Evolutionary conservation across 2,888 invertebrate species (phyloP).

Genomic region (Tipula vernalis): DNA sequence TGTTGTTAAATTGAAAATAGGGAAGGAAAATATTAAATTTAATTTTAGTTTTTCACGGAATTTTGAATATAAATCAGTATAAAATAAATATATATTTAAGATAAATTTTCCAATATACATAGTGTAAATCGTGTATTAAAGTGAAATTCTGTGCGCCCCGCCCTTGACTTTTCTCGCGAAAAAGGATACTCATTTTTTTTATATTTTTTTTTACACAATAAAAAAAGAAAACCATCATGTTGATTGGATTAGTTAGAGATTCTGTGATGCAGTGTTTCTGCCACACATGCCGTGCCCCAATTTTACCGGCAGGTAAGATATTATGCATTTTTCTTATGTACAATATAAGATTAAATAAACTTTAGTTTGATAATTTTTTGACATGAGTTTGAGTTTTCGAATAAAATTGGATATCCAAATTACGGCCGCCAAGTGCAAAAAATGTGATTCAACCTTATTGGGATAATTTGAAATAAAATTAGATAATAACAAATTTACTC

Average conservation of each 20-base stretch:
- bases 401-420: background rate
- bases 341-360: too few relatives aligned
- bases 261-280: constrained; percentile 90
- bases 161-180: constrained; percentile 10
- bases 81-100: too few relatives aligned
- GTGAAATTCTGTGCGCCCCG: constrained; percentile 14
- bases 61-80: background rate
- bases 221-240: constrained; percentile 39
- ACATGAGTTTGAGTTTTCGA: background rate
- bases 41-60: background rate
- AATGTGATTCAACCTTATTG: background rate
- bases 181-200: background rate
- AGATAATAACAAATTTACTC: background rate
- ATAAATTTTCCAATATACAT: background rate
- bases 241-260: constrained; percentile 82
- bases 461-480: background rate
- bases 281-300: constrained; percentile 80
- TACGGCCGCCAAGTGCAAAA: background rate
- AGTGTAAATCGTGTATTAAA: background rate
- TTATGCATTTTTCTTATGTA: background rate
- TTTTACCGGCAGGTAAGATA: constrained; percentile 58
- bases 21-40: background rate
- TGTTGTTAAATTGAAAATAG: background rate
- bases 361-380: background rate
- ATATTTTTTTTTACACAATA: background rate